Evolutionary conservation across 2,888 invertebrate genomes (phyloP), one percentile per base, ranked within the genome.

Genomic region (Yponomeuta cagnagella): DNA sequence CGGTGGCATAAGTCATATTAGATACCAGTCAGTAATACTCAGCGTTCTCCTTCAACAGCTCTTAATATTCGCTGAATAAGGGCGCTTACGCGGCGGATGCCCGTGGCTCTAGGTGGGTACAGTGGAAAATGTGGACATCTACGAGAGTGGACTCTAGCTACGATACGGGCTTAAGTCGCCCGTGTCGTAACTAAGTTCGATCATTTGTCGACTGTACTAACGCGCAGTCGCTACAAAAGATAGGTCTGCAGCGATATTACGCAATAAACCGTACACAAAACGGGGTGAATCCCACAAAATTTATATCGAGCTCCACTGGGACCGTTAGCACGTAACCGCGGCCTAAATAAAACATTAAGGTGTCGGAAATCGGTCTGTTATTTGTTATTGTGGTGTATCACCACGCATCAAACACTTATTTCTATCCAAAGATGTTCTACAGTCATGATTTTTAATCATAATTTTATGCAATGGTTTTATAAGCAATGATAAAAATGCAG

Each of bases 281-380:
- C 70, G 69, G 73, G 72, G 72, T 72, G 71, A 72, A 71, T 70
- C 73, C 71, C 72, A 72, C 73, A 71, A 73, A 73, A 75, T 73
- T 71, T 75, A 75, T 74, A 71, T 65, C 70, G 71, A 80, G 78
- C 80, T 80, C 80, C 79, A 79, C 77, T 74, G 76, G 71, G 71
- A 74, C 77, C 77, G 80, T 81, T 82, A 81, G 77, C 81, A 81
- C 78, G 80, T 78, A 69, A 76, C 73, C 73, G 74, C 73, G 69
- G 73, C 73, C 74, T 82, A 82, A 83, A 82, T 83, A 80, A 83
- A 79, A 81, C 76, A 82, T 83, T 77, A 78, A 77, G 77, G 74
- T 76, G 76, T 76, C 77, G 77, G 78, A 82, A 80, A 81, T 81
- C 77, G 76, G 74, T 76, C 74, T 77, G 76, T 77, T 80, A 79